These are phyloP conservation scores for Fistularia commersonii DNA, from an alignment of 2,797 vertebrate species.

Conservation along the genomic window DNA sequence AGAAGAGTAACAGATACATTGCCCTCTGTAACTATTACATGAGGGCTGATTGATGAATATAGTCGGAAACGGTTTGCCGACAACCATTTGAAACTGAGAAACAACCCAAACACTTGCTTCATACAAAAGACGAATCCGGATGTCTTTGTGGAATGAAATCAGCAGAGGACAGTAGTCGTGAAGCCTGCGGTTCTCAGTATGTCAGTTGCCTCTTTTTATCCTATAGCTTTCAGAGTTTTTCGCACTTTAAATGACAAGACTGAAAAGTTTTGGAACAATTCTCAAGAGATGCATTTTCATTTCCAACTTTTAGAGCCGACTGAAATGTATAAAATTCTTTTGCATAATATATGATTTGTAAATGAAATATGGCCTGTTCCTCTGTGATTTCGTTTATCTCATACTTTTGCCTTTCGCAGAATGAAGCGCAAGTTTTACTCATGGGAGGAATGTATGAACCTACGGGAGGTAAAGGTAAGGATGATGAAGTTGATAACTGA, in stretches of 20 bases:
- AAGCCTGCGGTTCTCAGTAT: no score
- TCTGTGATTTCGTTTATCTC: not conserved
- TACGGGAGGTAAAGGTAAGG: conserved; percentile 96
- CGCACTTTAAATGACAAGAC: conserved; percentile 9
- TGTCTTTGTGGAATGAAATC: no score
- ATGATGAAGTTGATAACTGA: not conserved
- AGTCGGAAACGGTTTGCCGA: no score
- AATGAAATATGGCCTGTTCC: not conserved
- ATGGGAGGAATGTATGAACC: conserved; percentile 98
- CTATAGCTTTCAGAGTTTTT: no score
- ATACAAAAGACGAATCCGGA: no score
- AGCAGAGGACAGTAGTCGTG: no score
- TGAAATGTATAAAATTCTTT: no score
- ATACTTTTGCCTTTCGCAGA: conserved; percentile 62
- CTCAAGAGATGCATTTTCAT: conserved; percentile 39
- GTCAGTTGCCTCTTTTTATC: no score
- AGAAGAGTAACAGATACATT: conserved; percentile 24
- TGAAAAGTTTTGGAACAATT: conserved; percentile 21
- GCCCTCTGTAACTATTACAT: conserved; percentile 45
- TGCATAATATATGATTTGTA: no score
- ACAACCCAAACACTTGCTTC: no score
- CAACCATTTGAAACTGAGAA: no score
- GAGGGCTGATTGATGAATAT: conserved; percentile 24
- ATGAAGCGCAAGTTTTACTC: conserved; percentile 99
- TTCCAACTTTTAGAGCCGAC: conserved; percentile 1